phyloP scores from a whole-genome alignment of 2,888 invertebrate genomes.

The Caprella mutica region DNA sequence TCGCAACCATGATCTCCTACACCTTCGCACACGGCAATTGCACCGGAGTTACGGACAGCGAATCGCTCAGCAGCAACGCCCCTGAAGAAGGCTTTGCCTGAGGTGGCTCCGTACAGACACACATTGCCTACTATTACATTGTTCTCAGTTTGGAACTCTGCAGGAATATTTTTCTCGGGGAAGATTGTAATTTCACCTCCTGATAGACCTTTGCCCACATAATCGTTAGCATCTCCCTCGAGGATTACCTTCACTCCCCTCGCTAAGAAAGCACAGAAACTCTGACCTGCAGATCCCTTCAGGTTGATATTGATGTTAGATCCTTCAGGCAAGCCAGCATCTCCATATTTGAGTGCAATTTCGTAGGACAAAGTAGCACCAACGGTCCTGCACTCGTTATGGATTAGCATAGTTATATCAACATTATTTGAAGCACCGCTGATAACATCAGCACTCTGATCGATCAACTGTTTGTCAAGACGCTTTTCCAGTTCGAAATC shows the following conservation, averaged over 20 bases:
- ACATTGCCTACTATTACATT: slow-evolving; percentile 98
- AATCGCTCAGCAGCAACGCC: slow-evolving; percentile 97
- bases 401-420: slow-evolving; percentile 64
- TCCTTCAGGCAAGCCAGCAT: slow-evolving; percentile 65
- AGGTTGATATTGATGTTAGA: slow-evolving; percentile 68
- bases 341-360: slow-evolving; percentile 81
- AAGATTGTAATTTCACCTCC: slow-evolving; percentile 88
- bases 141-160: slow-evolving; percentile 69
- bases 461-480: slow-evolving; percentile 64
- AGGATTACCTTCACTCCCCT: slow-evolving; percentile 78
- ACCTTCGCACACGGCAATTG: slow-evolving; percentile 88
- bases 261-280: slow-evolving; percentile 93
- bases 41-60: slow-evolving; percentile 96
- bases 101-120: slow-evolving; percentile 92
- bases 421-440: slow-evolving; percentile 57
- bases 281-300: slow-evolving; percentile 92
- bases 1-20: slow-evolving; percentile 99
- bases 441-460: slow-evolving; percentile 59
- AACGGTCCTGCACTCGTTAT: slow-evolving; percentile 86
- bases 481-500: slow-evolving; percentile 78
- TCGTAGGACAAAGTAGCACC: slow-evolving; percentile 86
- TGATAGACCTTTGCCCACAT: slow-evolving; percentile 90
- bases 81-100: slow-evolving; percentile 82
- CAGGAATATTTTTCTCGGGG: slow-evolving; percentile 69
- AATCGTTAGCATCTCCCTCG: slow-evolving; percentile 96